Percentiles rank a stretch among this genome's conserved stretches.
These are phyloP conservation scores for Odontocolon sp. DNA, from an alignment of 2,888 invertebrate species.

Conservation along the genomic window DNA sequence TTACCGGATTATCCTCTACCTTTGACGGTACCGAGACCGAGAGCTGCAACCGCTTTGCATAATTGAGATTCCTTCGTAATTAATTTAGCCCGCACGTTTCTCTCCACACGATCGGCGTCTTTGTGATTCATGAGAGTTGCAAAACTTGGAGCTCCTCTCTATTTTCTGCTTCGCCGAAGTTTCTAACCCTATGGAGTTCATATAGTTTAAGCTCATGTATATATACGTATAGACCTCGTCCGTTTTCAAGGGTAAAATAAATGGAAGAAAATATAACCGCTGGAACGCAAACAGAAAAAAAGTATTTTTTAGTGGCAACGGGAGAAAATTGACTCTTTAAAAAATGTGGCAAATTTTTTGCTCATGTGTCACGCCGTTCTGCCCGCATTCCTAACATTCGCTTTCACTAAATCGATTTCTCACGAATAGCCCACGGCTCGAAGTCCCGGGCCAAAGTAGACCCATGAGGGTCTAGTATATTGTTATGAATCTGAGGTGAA, in stretches of 20 bases:
- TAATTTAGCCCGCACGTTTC: not conserved
- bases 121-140: not conserved
- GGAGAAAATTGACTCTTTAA: not conserved
- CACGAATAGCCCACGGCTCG: slow-evolving; percentile 3
- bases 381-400: not conserved
- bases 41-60: slow-evolving; percentile 11
- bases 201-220: not conserved
- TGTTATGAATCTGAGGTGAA: not conserved
- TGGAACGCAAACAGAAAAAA: not conserved
- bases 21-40: slow-evolving; percentile 4
- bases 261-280: not conserved
- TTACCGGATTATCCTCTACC: slow-evolving; percentile 18
- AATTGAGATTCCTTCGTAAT: slow-evolving; percentile 31
- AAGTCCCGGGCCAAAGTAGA: slow-evolving; percentile 1
- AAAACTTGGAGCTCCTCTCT: too few species aligned
- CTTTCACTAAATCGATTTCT: slow-evolving; percentile 5
- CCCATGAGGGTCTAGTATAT: not conserved
- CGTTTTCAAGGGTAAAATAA: not conserved
- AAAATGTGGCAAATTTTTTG: not conserved
- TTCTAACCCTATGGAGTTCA: not conserved
- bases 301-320: not conserved
- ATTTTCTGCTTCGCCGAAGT: not conserved
- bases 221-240: not conserved
- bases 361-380: not conserved
- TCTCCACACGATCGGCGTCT: not conserved